Conservation (phyloP, 2,888 invertebrate species). For the Parnassius glacialis region DNA sequence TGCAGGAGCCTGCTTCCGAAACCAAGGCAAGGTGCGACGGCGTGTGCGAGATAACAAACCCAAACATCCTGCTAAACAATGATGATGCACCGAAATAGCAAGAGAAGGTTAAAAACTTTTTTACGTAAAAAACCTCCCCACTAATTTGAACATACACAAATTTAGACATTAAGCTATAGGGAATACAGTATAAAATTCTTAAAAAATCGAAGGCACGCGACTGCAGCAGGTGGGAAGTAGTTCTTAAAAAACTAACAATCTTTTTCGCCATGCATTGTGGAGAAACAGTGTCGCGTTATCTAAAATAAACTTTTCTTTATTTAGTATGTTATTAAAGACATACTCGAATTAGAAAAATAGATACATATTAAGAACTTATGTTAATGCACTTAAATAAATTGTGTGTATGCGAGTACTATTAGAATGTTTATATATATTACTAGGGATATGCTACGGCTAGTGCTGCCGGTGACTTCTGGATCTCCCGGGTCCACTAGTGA, state of each 20-base stretch:
- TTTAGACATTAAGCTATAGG: conserved; percentile 32
- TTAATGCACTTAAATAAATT: no score
- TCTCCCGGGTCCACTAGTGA: no score
- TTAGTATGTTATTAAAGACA: conserved; percentile 21
- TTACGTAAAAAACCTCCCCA: conserved; percentile 61
- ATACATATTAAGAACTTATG: no score
- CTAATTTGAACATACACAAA: conserved; percentile 32
- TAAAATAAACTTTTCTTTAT: conserved; percentile 39
- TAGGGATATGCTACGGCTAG: no score
- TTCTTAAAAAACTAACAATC: conserved; percentile 72
- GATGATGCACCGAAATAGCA: conserved; percentile 59
- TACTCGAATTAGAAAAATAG: conserved; percentile 7
- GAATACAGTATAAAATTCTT: conserved; percentile 35
- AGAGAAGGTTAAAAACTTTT: conserved; percentile 59
- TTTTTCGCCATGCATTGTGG: conserved; percentile 63
- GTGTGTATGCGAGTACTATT: no score
- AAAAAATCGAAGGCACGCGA: conserved; percentile 60
- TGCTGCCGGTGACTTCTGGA: no score
- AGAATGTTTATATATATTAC: no score
- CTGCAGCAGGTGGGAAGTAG: conserved; percentile 73
- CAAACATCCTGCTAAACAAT: conserved; percentile 72
- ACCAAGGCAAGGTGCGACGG: conserved; percentile 66
- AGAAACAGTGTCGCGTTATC: conserved; percentile 56
- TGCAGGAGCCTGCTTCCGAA: conserved; percentile 54
- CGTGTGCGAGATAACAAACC: conserved; percentile 76